A percentile compares a stretch with the other conserved stretches of the same genome.
Conservation (phyloP, 2,888 invertebrate genomes). For the Hipparchia semele region DNA sequence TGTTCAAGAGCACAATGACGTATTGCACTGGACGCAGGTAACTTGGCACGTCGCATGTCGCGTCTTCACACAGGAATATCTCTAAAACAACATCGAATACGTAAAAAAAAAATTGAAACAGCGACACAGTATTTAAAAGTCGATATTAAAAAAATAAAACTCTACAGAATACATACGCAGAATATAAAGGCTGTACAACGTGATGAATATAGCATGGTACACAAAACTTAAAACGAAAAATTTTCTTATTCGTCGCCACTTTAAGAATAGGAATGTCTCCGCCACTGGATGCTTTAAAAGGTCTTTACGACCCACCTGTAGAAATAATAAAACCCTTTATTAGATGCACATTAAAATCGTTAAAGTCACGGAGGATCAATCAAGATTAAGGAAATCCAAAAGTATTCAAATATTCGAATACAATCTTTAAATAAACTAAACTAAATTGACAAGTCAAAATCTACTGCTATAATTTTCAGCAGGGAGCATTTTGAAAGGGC, state of each 20-base stretch:
- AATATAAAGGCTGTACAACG: conserved; percentile 88
- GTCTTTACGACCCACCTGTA: conserved; percentile 88
- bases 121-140: no score
- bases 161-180: conserved; percentile 75
- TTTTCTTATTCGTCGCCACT: conserved; percentile 92
- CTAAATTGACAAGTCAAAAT: no score
- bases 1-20: conserved; percentile 85
- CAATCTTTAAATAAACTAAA: no score
- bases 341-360: no score
- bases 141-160: no score
- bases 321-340: conserved; percentile 26
- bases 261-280: conserved; percentile 92
- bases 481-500: no score
- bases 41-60: conserved; percentile 66
- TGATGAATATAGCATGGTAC: conserved; percentile 90
- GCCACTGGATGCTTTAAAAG: conserved; percentile 92
- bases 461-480: no score
- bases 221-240: conserved; percentile 91
- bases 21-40: conserved; percentile 80
- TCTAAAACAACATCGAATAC: conserved; percentile 56
- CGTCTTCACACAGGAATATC: conserved; percentile 78
- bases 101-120: no score
- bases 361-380: no score
- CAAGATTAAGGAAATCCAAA: no score
- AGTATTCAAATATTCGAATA: no score